These are phyloP conservation scores for Thysanoteuthis rhombus DNA, from an alignment of 2,888 invertebrate species.

Conservation along the genomic window DNA sequence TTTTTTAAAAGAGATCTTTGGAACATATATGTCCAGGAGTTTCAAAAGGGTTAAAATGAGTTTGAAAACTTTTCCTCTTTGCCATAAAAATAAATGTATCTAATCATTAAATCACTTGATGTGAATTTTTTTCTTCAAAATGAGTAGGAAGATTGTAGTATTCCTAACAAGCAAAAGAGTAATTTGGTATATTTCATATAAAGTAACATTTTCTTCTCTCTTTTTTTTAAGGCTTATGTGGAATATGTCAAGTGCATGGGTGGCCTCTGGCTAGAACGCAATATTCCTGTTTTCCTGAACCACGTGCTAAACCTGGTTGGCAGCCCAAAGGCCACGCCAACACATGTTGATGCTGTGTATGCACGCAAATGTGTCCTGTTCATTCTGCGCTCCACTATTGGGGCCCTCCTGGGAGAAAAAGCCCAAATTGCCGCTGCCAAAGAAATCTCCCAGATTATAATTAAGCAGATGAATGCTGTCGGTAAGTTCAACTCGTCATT, in stretches of 20 bases:
- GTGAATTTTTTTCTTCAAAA: too few relatives aligned
- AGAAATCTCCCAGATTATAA: constrained; percentile 89
- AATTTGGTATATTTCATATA: too few relatives aligned
- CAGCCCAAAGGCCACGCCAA: constrained; percentile 93
- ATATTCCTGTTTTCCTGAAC: constrained; percentile 84
- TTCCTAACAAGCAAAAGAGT: too few relatives aligned
- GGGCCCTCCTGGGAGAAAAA: constrained; percentile 94
- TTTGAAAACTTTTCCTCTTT: too few relatives aligned
- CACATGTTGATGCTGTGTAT: constrained; percentile 97
- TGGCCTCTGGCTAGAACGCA: constrained; percentile 92
- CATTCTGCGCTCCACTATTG: constrained; percentile 88
- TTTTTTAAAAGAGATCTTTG: too few relatives aligned
- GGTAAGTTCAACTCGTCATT: constrained; percentile 46
- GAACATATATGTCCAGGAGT: too few relatives aligned
- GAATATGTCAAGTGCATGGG: constrained; percentile 94
- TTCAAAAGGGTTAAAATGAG: too few relatives aligned
- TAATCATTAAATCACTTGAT: too few relatives aligned
- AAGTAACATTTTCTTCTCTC: background rate
- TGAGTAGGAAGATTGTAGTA: too few relatives aligned
- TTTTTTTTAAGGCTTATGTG: constrained; percentile 83
- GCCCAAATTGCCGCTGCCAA: constrained; percentile 92
- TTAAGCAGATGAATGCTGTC: constrained; percentile 86
- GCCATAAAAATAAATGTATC: too few relatives aligned
- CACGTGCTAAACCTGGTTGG: constrained; percentile 91
- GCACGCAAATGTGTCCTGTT: constrained; percentile 97